phyloP scores from a whole-genome alignment of 1,140 invertebrate genomes.

The Homarus americanus region DNA sequence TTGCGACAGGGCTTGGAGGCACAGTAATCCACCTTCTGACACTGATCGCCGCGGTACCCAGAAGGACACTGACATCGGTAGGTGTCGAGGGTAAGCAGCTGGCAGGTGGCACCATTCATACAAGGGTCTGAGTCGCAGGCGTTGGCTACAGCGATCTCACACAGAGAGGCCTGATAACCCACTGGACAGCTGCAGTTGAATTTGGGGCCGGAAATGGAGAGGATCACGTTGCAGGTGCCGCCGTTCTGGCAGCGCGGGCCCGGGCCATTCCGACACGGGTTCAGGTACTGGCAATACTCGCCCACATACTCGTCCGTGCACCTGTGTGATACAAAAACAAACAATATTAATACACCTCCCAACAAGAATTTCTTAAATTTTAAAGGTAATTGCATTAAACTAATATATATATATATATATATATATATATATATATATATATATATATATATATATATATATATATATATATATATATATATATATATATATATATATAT shows the following conservation, averaged over 20 bases:
- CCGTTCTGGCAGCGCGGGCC: conserved; percentile 93
- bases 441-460: not conserved
- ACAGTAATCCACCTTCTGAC: conserved; percentile 92
- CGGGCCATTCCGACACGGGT: conserved; percentile 92
- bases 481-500: conserved; percentile 24
- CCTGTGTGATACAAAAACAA: conserved; percentile 83
- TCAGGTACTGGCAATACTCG: conserved; percentile 94
- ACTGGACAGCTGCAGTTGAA: conserved; percentile 92
- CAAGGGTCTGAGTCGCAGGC: conserved; percentile 94
- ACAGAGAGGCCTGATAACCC: conserved; percentile 94
- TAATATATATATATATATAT: conserved; percentile 28
- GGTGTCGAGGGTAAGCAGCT: conserved; percentile 85
- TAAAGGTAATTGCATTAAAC: too few relatives aligned
- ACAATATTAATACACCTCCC: not conserved
- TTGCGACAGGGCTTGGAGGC: conserved; percentile 92
- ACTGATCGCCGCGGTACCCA: conserved; percentile 89
- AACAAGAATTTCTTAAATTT: too few relatives aligned
- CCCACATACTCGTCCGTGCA: conserved; percentile 94
- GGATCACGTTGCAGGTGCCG: conserved; percentile 90
- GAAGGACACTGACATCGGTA: conserved; percentile 90
- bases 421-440: conserved; percentile 4
- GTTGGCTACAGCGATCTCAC: conserved; percentile 93
- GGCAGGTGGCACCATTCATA: conserved; percentile 90
- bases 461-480: not conserved
- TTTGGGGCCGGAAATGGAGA: conserved; percentile 84